Evolutionary conservation across 2,888 invertebrate species (phyloP).

Genomic region (Eupeodes latifasciatus): DNA sequence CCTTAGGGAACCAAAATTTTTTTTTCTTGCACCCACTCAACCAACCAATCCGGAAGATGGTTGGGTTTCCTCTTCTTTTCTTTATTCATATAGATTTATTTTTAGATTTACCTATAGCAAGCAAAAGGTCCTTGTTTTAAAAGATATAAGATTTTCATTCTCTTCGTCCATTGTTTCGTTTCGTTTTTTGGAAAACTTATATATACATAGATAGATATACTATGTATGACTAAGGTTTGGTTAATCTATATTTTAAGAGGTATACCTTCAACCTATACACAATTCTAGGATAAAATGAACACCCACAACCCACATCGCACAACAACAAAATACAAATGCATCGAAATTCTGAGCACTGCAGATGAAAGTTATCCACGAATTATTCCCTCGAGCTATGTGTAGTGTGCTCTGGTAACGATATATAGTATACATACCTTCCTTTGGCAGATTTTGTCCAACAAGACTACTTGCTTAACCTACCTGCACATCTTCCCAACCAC

Average conservation of each 20-base stretch:
- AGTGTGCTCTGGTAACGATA: not conserved
- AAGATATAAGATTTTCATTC: slow-evolving; percentile 62
- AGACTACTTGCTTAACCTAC: slow-evolving; percentile 21
- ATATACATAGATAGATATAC: not conserved
- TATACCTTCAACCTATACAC: not conserved
- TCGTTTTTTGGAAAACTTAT: slow-evolving; percentile 51
- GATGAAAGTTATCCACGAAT: slow-evolving; percentile 69
- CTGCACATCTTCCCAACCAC: not conserved
- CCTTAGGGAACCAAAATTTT: slow-evolving; percentile 22
- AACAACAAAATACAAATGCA: slow-evolving; percentile 28
- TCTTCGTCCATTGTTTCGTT: slow-evolving; percentile 64
- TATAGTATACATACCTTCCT: not conserved
- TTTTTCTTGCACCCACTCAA: slow-evolving; percentile 49
- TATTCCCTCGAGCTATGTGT: slow-evolving; percentile 61
- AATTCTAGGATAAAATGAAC: slow-evolving; percentile 3
- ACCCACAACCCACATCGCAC: not conserved
- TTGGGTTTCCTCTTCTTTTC: not conserved
- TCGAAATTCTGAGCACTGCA: slow-evolving; percentile 47
- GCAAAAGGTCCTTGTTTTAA: slow-evolving; percentile 32
- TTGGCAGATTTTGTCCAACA: slow-evolving; percentile 55
- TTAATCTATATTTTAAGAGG: slow-evolving; percentile 63
- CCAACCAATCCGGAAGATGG: slow-evolving; percentile 37
- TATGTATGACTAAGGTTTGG: slow-evolving; percentile 38
- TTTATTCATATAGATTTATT: not conserved
- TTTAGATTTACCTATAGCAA: not conserved